Percentiles rank a stretch among this genome's conserved stretches.
Evolutionary conservation across 1,140 invertebrate genomes (phyloP).

Genomic region (Akabosia matsudoensis): DNA sequence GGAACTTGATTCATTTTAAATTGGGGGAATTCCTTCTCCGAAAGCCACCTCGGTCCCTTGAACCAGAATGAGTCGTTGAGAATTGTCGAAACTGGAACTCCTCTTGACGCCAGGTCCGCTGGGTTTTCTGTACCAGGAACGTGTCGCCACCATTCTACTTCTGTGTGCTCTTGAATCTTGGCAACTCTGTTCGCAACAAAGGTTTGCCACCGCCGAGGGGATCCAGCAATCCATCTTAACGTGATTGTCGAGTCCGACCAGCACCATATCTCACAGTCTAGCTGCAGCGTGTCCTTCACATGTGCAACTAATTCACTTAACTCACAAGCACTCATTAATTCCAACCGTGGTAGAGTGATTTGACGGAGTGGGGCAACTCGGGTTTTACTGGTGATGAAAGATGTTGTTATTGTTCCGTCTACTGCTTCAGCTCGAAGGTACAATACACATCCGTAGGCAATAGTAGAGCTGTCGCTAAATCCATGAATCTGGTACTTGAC

Average conservation of each 20-base stretch:
- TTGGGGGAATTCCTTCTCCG: background rate
- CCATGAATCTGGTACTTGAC: slow-evolving; percentile 47
- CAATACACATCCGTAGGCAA: slow-evolving; percentile 52
- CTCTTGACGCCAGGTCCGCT: background rate
- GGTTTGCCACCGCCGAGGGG: background rate
- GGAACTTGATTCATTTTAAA: background rate
- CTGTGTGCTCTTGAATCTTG: background rate
- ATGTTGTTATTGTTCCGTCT: slow-evolving; percentile 39
- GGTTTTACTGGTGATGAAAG: background rate
- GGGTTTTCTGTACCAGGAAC: background rate
- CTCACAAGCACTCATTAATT: background rate
- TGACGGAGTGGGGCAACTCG: background rate
- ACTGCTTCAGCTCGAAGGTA: slow-evolving; percentile 48
- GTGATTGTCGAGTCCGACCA: background rate
- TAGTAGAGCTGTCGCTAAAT: slow-evolving; percentile 51
- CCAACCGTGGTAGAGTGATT: background rate
- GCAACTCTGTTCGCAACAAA: slow-evolving; percentile 4
- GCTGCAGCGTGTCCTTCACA: background rate
- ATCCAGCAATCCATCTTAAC: background rate
- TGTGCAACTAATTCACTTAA: background rate
- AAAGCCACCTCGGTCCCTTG: background rate
- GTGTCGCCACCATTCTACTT: background rate
- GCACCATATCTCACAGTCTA: background rate
- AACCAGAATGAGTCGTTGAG: background rate
- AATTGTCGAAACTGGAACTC: background rate